These are phyloP conservation scores for Orthosia gracilis DNA, from an alignment of 2,888 invertebrate genomes.

Conservation along the genomic window DNA sequence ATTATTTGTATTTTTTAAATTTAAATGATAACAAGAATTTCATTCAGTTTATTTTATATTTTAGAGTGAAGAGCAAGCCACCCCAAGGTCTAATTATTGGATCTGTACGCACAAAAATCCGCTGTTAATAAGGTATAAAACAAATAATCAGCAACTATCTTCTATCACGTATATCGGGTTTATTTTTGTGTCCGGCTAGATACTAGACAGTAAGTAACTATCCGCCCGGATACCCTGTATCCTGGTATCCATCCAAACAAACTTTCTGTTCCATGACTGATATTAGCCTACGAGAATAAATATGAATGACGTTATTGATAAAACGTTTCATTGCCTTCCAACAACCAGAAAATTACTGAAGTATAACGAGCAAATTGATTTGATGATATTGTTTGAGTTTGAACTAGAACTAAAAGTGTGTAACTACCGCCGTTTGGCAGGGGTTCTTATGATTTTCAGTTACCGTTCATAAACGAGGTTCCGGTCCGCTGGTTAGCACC, in stretches of 20 bases:
- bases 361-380: slow-evolving; percentile 32
- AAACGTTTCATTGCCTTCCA: slow-evolving; percentile 9
- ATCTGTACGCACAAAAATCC: no score
- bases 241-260: not conserved
- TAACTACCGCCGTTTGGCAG: slow-evolving; percentile 35
- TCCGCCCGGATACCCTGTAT: not conserved
- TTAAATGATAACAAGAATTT: not conserved
- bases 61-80: no score
- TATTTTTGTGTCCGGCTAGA: not conserved
- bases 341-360: slow-evolving; percentile 11
- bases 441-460: slow-evolving; percentile 23
- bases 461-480: slow-evolving; percentile 23
- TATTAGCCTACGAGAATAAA: not conserved
- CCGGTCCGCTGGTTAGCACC: not conserved
- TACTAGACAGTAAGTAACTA: not conserved
- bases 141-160: not conserved
- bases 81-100: no score
- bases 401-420: slow-evolving; percentile 29
- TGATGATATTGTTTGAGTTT: slow-evolving; percentile 34
- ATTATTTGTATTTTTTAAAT: not conserved
- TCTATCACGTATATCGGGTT: no score
- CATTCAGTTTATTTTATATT: not conserved
- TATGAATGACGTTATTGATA: not conserved
- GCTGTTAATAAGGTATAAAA: not conserved
- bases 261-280: not conserved